A percentile compares a stretch with the other conserved stretches of the same genome.
phyloP scores from a whole-genome alignment of 2,888 invertebrate genomes.

The Cistogaster globosa region DNA sequence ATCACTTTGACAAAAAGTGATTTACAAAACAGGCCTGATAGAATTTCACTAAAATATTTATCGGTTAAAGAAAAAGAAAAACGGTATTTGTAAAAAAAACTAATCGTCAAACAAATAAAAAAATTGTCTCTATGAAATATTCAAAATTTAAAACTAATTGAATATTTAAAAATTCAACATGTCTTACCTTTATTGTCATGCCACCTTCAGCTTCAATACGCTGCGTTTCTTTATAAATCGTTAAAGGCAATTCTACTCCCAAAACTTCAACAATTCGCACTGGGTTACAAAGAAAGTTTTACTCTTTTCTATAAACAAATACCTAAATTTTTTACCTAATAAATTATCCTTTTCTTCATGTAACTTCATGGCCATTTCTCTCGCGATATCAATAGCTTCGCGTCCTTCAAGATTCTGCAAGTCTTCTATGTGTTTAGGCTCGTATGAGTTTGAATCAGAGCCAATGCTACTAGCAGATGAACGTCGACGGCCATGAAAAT shows the following conservation, averaged over 20 bases:
- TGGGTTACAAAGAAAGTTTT: conserved; percentile 77
- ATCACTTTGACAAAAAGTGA: too few relatives aligned
- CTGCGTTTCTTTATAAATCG: conserved; percentile 91
- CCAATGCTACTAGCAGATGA: conserved; percentile 83
- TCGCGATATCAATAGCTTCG: conserved; percentile 84
- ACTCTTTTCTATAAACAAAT: neutral
- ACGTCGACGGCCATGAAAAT: conserved; percentile 72
- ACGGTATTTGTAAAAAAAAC: too few relatives aligned
- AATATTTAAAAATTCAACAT: neutral
- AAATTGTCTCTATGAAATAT: too few relatives aligned
- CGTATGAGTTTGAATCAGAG: conserved; percentile 84
- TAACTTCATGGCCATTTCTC: conserved; percentile 89
- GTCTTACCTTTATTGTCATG: conserved; percentile 90
- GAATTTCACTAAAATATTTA: too few relatives aligned
- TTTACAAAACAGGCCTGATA: too few relatives aligned
- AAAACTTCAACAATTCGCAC: conserved; percentile 88
- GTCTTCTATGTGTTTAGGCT: conserved; percentile 84
- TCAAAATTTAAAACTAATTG: neutral
- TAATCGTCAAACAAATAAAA: too few relatives aligned
- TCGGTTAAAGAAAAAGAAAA: too few relatives aligned
- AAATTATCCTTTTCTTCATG: conserved; percentile 89
- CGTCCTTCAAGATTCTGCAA: conserved; percentile 84
- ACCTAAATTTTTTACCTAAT: conserved; percentile 84
- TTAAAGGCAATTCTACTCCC: conserved; percentile 89
- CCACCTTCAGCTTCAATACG: conserved; percentile 92